Base-by-base conservation (phyloP, 1,140 invertebrate genomes). In the Drosophila chauvacae region DNA sequence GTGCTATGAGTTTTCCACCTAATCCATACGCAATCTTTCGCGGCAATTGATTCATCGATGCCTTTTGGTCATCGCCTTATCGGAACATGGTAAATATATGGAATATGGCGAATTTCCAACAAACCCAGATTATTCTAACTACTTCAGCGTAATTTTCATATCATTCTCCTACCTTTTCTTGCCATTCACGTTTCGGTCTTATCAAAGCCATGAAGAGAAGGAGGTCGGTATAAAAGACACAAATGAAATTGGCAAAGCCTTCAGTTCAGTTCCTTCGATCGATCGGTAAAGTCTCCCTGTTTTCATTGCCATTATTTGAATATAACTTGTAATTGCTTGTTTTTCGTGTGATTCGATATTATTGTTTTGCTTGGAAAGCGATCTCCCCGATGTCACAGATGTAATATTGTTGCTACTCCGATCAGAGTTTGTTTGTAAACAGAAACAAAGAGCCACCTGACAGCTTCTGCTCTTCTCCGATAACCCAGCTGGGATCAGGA, bases 11-110 rank as follows among this genome's bases (percentile, higher is more conserved):
- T 45, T 60, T 77, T 76, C 73, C 61, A 45, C 47, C 39, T 76
- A 76, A 81, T 75, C 63, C 42, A 30, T n/a, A 28, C 48, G 16
- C 63, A 81, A 81, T 75, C 69, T 81, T 74, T 74, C 74, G 30
- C 16, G 42, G 59, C 73, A 74, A 85, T 73, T 81, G 81, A 85
- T 85, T 85, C 82, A 78, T 70, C 72, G 45, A 64, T 35, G 20
- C n/a, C 47, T 76, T 64, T 59, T 48, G 26, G 60, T 48, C 53
- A 53, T 10, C 4, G 44, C 20, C 26, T 56, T 77, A 77, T 77
- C 74, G 28, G 55, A 56, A 59, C 73, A 66, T 57, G 47, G 72
- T 76, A 42, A 48, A 62, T 72, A 59, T 72, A 42, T 48, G 41
- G 18, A 70, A 57, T 69, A 57, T 16, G 20, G 42, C 39, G 51